Percentiles rank a stretch among this genome's conserved stretches.
Evolutionary conservation across 2,113 vertebrate species (phyloP).

Genomic region (Malurus alboscapulatus): DNA sequence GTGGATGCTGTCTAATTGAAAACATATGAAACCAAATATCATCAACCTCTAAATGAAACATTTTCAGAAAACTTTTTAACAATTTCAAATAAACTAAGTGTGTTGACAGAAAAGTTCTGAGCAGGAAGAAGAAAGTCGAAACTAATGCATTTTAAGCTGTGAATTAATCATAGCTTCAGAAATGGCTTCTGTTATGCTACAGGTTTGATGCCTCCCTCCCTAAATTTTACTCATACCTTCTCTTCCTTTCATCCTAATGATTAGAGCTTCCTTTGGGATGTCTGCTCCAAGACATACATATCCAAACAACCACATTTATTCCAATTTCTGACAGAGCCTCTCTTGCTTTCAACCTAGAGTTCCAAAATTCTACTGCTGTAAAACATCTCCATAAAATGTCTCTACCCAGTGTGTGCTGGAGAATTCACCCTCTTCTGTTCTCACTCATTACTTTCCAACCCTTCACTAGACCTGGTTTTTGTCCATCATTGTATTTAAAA

Average conservation of each 20-base stretch:
- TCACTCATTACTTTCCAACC: neutral
- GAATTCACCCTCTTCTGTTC: neutral
- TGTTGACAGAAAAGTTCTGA: neutral
- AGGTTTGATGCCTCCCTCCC: constrained; percentile 13
- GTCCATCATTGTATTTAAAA: neutral
- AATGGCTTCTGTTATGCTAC: neutral
- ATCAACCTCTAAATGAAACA: neutral
- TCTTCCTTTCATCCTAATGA: constrained; percentile 18
- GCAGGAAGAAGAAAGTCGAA: neutral
- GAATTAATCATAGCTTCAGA: constrained; percentile 43
- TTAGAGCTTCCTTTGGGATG: constrained; percentile 24
- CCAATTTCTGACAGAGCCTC: neutral
- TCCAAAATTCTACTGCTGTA: neutral
- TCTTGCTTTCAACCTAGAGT: neutral
- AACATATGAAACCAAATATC: neutral
- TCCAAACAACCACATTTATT: neutral
- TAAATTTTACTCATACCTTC: constrained; percentile 16
- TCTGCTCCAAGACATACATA: constrained; percentile 17
- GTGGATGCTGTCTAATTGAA: neutral
- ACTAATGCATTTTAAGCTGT: neutral
- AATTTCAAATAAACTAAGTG: neutral
- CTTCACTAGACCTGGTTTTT: neutral
- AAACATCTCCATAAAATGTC: neutral
- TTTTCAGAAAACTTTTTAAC: neutral
- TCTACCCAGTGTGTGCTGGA: neutral